These are phyloP conservation scores for Thereuonema tuberculata DNA, from an alignment of 1,140 invertebrate species.

Conservation along the genomic window DNA sequence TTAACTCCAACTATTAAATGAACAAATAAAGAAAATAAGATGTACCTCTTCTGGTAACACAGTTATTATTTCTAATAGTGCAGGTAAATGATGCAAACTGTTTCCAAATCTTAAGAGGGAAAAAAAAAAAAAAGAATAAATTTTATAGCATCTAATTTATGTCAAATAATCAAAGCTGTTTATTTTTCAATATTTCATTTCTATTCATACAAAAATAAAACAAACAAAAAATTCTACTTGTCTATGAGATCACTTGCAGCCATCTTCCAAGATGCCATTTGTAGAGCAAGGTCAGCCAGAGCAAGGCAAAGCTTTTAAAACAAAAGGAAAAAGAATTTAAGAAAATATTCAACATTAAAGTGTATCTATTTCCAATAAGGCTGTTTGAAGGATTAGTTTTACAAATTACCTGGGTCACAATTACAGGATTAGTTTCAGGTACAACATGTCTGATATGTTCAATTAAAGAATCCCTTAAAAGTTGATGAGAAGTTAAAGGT, in stretches of 20 bases:
- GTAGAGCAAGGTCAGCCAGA: constrained; percentile 80
- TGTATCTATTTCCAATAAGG: too few species aligned
- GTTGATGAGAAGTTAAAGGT: constrained; percentile 63
- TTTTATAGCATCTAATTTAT: too few species aligned
- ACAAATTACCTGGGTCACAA: constrained; percentile 62
- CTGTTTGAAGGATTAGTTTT: too few species aligned
- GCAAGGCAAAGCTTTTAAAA: constrained; percentile 63
- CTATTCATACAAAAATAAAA: too few species aligned
- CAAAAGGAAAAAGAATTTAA: constrained; percentile 24
- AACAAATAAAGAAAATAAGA: constrained; percentile 36
- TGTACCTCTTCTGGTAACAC: constrained; percentile 91
- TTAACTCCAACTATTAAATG: neutral
- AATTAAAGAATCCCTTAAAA: constrained; percentile 79
- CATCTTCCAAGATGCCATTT: constrained; percentile 84
- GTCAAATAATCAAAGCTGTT: too few species aligned
- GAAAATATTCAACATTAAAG: constrained; percentile 9
- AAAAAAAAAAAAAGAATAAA: too few species aligned
- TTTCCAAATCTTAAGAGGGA: constrained; percentile 32
- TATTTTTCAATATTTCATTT: too few species aligned
- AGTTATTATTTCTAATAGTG: constrained; percentile 79
- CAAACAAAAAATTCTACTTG: too few species aligned
- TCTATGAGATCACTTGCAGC: constrained; percentile 73
- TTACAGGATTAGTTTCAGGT: constrained; percentile 61
- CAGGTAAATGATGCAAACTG: constrained; percentile 26
- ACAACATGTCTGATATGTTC: constrained; percentile 75